Percentiles rank a stretch among this genome's conserved stretches.
These are phyloP conservation scores for Tuberolachnus salignus DNA, from an alignment of 2,888 invertebrate genomes.

Conservation along the genomic window DNA sequence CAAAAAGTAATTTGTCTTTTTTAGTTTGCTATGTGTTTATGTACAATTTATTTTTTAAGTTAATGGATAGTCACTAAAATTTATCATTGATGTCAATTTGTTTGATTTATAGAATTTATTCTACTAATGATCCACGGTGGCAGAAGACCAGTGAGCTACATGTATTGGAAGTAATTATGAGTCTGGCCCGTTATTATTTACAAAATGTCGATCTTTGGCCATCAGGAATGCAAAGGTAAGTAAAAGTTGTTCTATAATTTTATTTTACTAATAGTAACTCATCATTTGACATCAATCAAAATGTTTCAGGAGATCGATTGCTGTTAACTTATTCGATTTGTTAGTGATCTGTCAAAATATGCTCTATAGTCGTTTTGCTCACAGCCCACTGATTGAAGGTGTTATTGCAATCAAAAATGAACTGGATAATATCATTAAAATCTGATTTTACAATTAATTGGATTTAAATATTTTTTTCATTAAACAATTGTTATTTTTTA, in stretches of 20 bases:
- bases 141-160: slow-evolving; percentile 47
- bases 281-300: background rate
- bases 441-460: background rate
- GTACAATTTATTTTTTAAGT: background rate
- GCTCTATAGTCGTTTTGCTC: slow-evolving; percentile 67
- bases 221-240: slow-evolving; percentile 51
- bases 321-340: slow-evolving; percentile 76
- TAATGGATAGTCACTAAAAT: background rate
- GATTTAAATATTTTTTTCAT: slow-evolving; percentile 5
- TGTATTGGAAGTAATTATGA: slow-evolving; percentile 52
- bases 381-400: slow-evolving; percentile 50
- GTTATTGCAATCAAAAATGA: slow-evolving; percentile 48
- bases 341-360: slow-evolving; percentile 76
- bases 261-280: slow-evolving; percentile 36
- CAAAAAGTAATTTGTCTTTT: slow-evolving; percentile 37
- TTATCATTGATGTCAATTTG: background rate
- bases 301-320: slow-evolving; percentile 69
- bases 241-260: slow-evolving; percentile 60
- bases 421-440: slow-evolving; percentile 44
- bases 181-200: slow-evolving; percentile 49
- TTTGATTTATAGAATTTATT: slow-evolving; percentile 31
- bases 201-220: slow-evolving; percentile 52
- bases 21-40: too few species aligned
- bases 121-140: slow-evolving; percentile 52
- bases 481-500: background rate